Evolutionary conservation across 2,888 invertebrate species (phyloP), one percentile per base, ranked within the genome.

Genomic region (Leucoma salicis): DNA sequence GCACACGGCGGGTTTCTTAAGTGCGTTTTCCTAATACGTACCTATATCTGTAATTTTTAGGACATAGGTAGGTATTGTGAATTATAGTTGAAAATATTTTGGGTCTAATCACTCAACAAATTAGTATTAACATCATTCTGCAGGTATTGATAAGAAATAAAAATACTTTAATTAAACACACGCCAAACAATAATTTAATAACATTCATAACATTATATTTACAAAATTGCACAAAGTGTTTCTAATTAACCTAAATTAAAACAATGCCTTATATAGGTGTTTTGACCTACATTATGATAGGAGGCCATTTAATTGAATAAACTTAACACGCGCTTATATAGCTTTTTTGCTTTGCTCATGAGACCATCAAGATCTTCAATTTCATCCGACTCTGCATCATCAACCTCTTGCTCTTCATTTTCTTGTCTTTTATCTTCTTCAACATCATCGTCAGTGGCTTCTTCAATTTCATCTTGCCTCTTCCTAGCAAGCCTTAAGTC

Each of bases 211-310:
- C 44, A 60, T 39, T 57, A 61, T 86, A 86, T 86, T 83, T 86
- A 87, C 85, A 88, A 83, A 84, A 84, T 83, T 86, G 87, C 87
- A 87, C 87, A 83, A 85, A 84, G 83, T 84, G 81, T 70, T 75
- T 53, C 67, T 65, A 57, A 45, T 38, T 63, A 63, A 64, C 64
- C 55, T 66, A 68, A 58, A 54, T 67, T 53, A 60, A 60, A 60
- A 59, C 53, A 65, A 64, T 51, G 51, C 49, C 46, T 60, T 43
- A 47, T 38, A 31, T 66, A 57, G 49, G 53, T 57, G 66, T 67
- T 68, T 76, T 74, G 72, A 53, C 33, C 31, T 50, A 63, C 74
- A 71, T 76, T 80, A 62, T 66, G 29, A n/a, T 29, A 34, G n/a
- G 18, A 70, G 73, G 71, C 60, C 51, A 46, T 51, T 56, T 62